Evolutionary conservation across 2,113 vertebrate genomes (phyloP).

Genomic region (Gasterosteus aculeatus): DNA sequence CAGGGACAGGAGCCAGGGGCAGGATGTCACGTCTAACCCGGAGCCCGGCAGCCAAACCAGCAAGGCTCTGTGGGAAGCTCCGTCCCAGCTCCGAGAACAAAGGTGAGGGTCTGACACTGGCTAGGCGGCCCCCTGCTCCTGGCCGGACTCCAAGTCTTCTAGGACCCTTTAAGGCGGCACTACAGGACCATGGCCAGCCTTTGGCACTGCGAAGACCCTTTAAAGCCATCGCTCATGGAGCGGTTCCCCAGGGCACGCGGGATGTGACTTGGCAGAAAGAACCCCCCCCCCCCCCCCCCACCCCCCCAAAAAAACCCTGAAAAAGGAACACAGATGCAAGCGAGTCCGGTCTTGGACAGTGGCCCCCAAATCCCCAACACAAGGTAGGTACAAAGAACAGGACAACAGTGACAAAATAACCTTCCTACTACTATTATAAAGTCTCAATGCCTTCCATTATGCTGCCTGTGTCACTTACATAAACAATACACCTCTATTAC

Average conservation of each 20-base stretch:
- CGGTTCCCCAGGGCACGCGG: conserved; percentile 23
- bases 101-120: conserved; percentile 67
- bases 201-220: conserved; percentile 46
- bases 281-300: not conserved
- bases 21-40: conserved; percentile 80
- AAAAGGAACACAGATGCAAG: conserved; percentile 24
- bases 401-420: conserved; percentile 9
- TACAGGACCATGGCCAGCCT: conserved; percentile 49
- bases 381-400: not conserved
- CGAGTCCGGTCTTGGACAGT: not conserved
- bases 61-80: conserved; percentile 65
- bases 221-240: conserved; percentile 37
- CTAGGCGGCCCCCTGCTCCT: conserved; percentile 67
- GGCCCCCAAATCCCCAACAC: conserved; percentile 12
- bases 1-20: conserved; percentile 70
- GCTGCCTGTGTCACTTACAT: conserved; percentile 39
- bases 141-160: conserved; percentile 73
- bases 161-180: conserved; percentile 59
- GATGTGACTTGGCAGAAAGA: conserved; percentile 48
- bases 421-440: conserved; percentile 25
- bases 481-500: conserved; percentile 42
- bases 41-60: conserved; percentile 70
- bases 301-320: conserved; percentile 21
- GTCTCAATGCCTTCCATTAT: conserved; percentile 16
- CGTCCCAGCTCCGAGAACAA: conserved; percentile 70